These are phyloP conservation scores for Lordiphosa stackelbergi DNA, from an alignment of 1,140 invertebrate genomes.

Conservation along the genomic window DNA sequence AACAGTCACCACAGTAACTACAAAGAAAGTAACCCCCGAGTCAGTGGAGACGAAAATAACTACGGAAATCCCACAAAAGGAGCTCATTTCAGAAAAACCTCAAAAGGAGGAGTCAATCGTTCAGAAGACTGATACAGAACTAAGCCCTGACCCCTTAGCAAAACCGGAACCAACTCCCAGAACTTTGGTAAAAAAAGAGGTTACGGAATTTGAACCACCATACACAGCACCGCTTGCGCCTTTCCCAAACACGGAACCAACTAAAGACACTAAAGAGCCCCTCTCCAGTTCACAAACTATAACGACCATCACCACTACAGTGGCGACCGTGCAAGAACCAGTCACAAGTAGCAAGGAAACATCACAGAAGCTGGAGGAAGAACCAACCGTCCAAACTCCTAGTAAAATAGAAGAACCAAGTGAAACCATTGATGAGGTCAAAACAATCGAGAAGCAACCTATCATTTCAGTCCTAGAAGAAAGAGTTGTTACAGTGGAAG, in stretches of 20 bases:
- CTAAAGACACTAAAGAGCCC: slow-evolving; percentile 21
- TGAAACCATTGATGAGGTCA: slow-evolving; percentile 1
- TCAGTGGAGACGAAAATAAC: background rate
- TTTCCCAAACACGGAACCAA: slow-evolving; percentile 20
- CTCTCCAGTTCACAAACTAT: slow-evolving; percentile 27
- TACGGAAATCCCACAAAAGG: background rate
- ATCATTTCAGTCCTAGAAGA: too few relatives aligned
- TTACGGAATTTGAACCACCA: slow-evolving; percentile 35
- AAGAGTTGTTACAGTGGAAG: slow-evolving; percentile 2
- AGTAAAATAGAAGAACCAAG: slow-evolving; percentile 3
- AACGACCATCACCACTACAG: slow-evolving; percentile 41
- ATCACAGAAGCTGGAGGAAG: slow-evolving; percentile 17
- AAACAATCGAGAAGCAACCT: too few relatives aligned
- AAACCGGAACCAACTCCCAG: slow-evolving; percentile 51
- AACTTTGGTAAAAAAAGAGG: slow-evolving; percentile 21
- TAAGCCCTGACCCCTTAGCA: slow-evolving; percentile 1
- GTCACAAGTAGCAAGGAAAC: slow-evolving; percentile 7
- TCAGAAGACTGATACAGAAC: background rate
- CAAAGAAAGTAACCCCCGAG: slow-evolving; percentile 7
- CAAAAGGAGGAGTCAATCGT: background rate
- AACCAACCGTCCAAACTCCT: slow-evolving; percentile 20
- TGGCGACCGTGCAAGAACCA: slow-evolving; percentile 27
- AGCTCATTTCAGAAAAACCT: background rate
- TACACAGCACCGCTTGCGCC: slow-evolving; percentile 48
- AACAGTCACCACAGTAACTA: slow-evolving; percentile 22